Conservation (phyloP, 2,113 vertebrate genomes). For the Pelusios castaneus region DNA sequence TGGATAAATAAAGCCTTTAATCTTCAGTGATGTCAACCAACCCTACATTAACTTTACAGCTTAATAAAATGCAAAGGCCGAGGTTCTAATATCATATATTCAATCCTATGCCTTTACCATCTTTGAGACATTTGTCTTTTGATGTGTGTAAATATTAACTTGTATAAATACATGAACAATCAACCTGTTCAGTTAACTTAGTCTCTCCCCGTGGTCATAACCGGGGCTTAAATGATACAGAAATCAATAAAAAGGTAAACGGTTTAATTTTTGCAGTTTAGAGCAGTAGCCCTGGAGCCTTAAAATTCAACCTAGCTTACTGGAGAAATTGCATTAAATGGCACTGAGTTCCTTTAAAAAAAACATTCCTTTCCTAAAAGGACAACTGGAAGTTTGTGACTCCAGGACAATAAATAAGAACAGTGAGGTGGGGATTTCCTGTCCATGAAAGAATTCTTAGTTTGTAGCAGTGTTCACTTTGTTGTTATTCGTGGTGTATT, state of each 20-base stretch:
- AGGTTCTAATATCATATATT: background rate
- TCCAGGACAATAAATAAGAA: background rate
- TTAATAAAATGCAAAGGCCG: background rate
- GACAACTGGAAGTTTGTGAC: background rate
- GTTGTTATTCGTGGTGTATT: background rate
- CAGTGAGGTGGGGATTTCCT: fast-evolving
- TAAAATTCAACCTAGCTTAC: background rate
- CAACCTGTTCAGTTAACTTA: background rate
- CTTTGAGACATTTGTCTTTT: background rate
- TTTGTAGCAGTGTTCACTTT: background rate
- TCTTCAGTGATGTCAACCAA: conserved; percentile 5
- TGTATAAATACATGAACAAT: background rate
- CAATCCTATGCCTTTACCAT: background rate
- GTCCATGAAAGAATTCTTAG: background rate
- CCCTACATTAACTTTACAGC: background rate
- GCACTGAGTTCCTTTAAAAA: background rate
- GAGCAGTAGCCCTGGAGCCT: background rate
- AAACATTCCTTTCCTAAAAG: background rate
- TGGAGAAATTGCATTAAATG: background rate
- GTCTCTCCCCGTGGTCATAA: background rate
- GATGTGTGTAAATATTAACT: background rate
- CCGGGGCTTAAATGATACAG: fast-evolving
- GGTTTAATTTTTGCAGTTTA: background rate
- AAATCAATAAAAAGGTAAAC: background rate
- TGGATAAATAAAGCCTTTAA: conserved; percentile 16